phyloP scores from a whole-genome alignment of 2,888 invertebrate species.

The Neoitamus cyanurus region DNA sequence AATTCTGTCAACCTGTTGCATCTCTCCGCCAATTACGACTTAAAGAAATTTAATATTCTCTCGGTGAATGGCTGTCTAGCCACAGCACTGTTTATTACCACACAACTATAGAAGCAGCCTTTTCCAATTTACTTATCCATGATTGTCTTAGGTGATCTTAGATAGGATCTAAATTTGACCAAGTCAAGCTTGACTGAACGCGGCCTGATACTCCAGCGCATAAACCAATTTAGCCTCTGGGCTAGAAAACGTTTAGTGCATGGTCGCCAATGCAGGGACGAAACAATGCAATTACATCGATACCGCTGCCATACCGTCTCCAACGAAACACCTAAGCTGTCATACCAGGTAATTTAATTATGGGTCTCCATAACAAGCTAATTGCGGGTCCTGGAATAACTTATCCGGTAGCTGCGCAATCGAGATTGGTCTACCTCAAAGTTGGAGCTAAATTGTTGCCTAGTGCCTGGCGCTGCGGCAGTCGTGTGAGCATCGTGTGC shows the following conservation, averaged over 20 bases:
- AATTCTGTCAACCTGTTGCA: conserved; percentile 12
- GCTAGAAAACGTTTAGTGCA: conserved; percentile 31
- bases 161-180: neutral
- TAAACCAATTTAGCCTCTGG: conserved; percentile 18
- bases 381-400: conserved; percentile 25
- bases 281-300: conserved; percentile 33
- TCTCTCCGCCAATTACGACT: conserved; percentile 24
- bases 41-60: conserved; percentile 38
- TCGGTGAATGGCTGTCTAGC: neutral
- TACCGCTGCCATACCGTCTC: neutral
- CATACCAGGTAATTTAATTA: conserved; percentile 34
- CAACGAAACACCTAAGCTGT: conserved; percentile 13
- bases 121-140: conserved; percentile 8
- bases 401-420: conserved; percentile 11
- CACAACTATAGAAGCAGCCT: neutral
- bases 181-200: neutral
- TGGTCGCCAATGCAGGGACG: neutral
- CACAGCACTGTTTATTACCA: neutral
- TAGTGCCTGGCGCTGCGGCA: neutral
- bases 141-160: neutral
- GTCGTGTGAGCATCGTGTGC: neutral
- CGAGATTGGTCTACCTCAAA: neutral
- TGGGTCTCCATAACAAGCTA: conserved; percentile 31
- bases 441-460: neutral
- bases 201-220: neutral